phyloP scores from a whole-genome alignment of 2,888 invertebrate genomes.

The Parnassius apollo region DNA sequence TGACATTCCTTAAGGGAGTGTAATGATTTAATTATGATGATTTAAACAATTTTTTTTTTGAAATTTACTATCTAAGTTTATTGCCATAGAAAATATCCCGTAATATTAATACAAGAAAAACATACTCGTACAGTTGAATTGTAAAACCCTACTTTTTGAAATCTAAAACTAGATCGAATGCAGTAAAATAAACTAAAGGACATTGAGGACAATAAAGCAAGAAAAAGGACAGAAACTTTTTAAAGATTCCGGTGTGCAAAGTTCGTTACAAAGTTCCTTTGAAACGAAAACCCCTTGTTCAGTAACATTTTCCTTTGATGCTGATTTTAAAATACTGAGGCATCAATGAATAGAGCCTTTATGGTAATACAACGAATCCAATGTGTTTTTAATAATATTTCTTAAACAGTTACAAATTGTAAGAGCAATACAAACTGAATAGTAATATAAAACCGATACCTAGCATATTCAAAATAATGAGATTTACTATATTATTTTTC shows the following conservation, averaged over 20 bases:
- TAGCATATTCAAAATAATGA: slow-evolving; percentile 24
- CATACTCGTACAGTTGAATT: no score
- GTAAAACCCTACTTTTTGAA: no score
- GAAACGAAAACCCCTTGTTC: slow-evolving; percentile 46
- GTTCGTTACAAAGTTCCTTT: slow-evolving; percentile 47
- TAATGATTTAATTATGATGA: no score
- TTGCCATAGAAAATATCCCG: no score
- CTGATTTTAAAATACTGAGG: slow-evolving; percentile 11
- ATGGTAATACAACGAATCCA: slow-evolving; percentile 2
- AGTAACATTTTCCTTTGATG: slow-evolving; percentile 37
- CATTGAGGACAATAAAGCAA: slow-evolving; percentile 28
- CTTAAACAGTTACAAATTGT: background rate
- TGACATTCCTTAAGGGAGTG: no score
- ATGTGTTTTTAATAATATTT: background rate
- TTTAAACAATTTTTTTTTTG: no score
- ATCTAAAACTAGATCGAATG: no score
- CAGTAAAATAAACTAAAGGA: slow-evolving; percentile 9
- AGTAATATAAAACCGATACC: no score
- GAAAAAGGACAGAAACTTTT: slow-evolving; percentile 31
- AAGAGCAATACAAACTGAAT: no score
- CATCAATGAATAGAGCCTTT: slow-evolving; percentile 10
- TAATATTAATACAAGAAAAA: no score
- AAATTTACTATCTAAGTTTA: no score
- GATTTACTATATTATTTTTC: slow-evolving; percentile 32
- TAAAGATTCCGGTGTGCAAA: slow-evolving; percentile 31